These are phyloP conservation scores for Drosophila chauvacae DNA, from an alignment of 1,140 invertebrate genomes.

Conservation along the genomic window DNA sequence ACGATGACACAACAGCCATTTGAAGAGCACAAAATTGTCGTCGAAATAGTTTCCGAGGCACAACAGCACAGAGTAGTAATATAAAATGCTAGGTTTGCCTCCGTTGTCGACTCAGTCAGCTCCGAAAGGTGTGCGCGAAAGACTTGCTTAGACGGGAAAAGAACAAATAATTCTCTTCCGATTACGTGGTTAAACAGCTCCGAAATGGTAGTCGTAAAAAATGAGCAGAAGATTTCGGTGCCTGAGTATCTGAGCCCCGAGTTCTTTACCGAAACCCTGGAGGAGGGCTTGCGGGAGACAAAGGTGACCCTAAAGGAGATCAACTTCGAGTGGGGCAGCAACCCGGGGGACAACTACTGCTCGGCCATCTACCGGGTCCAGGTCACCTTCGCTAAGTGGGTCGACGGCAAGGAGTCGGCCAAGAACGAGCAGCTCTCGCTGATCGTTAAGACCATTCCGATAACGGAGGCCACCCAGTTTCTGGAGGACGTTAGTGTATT, in stretches of 20 bases:
- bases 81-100: conserved; percentile 30
- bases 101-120: conserved; percentile 13
- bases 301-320: conserved; percentile 64
- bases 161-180: background rate
- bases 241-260: conserved; percentile 66
- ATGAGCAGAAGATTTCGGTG: conserved; percentile 62
- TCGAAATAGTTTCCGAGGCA: conserved; percentile 4
- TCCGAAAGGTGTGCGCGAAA: conserved; percentile 15
- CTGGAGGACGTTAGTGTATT: conserved; percentile 75
- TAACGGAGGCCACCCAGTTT: conserved; percentile 65
- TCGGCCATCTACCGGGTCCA: conserved; percentile 72
- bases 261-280: conserved; percentile 70
- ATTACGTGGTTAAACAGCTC: conserved; percentile 6
- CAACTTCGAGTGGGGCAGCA: conserved; percentile 76
- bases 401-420: conserved; percentile 25
- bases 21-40: conserved; percentile 25
- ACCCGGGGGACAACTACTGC: conserved; percentile 79
- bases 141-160: background rate
- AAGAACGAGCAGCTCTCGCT: conserved; percentile 56
- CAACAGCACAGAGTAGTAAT: conserved; percentile 13
- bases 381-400: conserved; percentile 53
- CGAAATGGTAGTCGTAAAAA: conserved; percentile 65
- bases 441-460: conserved; percentile 79
- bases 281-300: conserved; percentile 69
- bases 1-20: conserved; percentile 37